Percentiles rank a stretch among this genome's conserved stretches.
phyloP scores from a whole-genome alignment of 2,113 vertebrate genomes.

The Tor tambroides region DNA sequence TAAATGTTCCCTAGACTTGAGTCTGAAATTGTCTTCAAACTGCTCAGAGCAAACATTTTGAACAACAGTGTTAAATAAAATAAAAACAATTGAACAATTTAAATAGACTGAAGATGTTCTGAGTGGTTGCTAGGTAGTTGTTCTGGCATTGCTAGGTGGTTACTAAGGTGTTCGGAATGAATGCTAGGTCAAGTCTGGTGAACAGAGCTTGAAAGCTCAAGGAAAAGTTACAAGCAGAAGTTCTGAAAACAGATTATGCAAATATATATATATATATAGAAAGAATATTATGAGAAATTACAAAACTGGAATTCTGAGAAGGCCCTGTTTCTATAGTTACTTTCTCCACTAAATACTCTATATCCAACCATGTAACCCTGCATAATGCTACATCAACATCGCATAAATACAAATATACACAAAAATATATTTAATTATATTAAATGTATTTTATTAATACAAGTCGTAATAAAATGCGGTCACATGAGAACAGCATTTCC shows the following conservation, averaged over 20 bases:
- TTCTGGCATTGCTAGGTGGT: background rate
- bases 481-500: background rate
- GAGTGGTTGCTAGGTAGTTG: background rate
- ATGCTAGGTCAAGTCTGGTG: background rate
- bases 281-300: background rate
- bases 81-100: background rate
- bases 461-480: background rate
- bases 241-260: background rate
- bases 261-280: background rate
- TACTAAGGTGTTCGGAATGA: background rate
- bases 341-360: background rate
- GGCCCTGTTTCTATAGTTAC: background rate
- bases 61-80: too few species aligned
- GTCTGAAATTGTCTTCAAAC: too few species aligned
- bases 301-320: background rate
- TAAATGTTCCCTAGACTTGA: background rate
- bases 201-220: background rate
- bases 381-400: background rate
- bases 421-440: background rate
- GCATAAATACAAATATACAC: background rate
- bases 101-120: background rate
- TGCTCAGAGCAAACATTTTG: too few species aligned
- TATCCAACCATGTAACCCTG: background rate
- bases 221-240: background rate
- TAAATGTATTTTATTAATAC: too few species aligned